Conservation (phyloP, 2,888 invertebrate species). For the Dusona sp. region DNA sequence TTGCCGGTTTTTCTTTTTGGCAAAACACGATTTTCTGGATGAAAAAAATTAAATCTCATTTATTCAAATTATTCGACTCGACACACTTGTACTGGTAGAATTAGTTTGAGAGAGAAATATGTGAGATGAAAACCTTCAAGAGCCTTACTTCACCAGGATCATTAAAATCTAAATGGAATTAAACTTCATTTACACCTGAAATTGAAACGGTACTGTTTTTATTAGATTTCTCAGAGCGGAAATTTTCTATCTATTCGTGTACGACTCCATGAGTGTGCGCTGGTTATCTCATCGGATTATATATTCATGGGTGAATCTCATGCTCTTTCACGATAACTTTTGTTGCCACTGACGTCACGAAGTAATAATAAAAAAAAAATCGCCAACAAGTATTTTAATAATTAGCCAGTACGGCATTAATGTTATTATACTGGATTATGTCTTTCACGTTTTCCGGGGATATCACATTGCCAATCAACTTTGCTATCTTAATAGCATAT, state of each 20-base stretch:
- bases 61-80: neutral
- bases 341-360: neutral
- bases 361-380: neutral
- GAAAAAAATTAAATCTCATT: neutral
- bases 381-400: neutral
- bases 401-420: neutral
- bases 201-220: slow-evolving; percentile 16
- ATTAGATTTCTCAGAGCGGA: slow-evolving; percentile 22
- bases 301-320: slow-evolving; percentile 1
- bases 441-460: neutral
- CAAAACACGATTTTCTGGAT: neutral
- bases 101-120: slow-evolving; percentile 8
- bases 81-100: slow-evolving; percentile 3
- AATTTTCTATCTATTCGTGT: slow-evolving; percentile 8
- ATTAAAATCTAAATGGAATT: slow-evolving; percentile 35
- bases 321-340: slow-evolving; percentile 17
- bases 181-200: slow-evolving; percentile 9
- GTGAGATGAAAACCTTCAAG: slow-evolving; percentile 6
- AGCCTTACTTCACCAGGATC: neutral
- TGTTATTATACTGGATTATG: neutral
- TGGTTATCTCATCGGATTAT: slow-evolving; percentile 21
- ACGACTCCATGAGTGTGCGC: slow-evolving; percentile 4
- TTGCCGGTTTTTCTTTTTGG: neutral
- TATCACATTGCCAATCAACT: neutral
- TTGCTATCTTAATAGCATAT: neutral